Conservation (phyloP, 2,797 vertebrate species). For the Danionella dracula region DNA sequence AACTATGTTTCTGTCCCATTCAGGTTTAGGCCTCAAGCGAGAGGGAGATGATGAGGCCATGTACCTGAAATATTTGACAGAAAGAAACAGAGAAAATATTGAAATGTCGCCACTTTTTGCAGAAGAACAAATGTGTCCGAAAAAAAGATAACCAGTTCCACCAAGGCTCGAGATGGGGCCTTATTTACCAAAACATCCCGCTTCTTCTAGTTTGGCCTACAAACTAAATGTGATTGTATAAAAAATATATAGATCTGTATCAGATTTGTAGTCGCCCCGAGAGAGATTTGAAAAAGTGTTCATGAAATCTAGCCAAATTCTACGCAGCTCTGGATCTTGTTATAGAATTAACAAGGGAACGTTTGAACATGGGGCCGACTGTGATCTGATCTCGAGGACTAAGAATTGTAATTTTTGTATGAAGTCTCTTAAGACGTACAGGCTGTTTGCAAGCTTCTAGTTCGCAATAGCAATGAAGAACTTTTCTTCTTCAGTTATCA, state of each 20-base stretch:
- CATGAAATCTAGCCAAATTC: background rate
- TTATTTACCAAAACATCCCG: background rate
- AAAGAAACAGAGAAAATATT: background rate
- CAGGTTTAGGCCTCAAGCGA: background rate
- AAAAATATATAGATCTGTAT: background rate
- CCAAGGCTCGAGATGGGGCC: background rate
- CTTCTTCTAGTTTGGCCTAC: background rate
- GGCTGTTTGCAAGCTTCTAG: background rate
- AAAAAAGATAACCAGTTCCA: background rate
- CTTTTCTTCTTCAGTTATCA: background rate
- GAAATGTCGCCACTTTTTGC: background rate
- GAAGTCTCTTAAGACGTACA: background rate
- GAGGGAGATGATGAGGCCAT: background rate
- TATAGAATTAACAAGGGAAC: background rate
- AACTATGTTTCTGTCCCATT: background rate
- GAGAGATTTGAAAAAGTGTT: background rate
- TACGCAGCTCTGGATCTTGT: background rate
- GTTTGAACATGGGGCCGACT: background rate
- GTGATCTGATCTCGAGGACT: background rate
- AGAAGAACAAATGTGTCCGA: background rate
- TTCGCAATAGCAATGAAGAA: background rate
- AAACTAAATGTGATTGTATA: background rate
- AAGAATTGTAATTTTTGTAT: background rate
- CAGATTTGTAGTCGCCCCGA: background rate
- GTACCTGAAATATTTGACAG: background rate